Evolutionary conservation across 2,113 vertebrate species (phyloP), one percentile per base, ranked within the genome.

Genomic region (Pelodiscus sinensis): DNA sequence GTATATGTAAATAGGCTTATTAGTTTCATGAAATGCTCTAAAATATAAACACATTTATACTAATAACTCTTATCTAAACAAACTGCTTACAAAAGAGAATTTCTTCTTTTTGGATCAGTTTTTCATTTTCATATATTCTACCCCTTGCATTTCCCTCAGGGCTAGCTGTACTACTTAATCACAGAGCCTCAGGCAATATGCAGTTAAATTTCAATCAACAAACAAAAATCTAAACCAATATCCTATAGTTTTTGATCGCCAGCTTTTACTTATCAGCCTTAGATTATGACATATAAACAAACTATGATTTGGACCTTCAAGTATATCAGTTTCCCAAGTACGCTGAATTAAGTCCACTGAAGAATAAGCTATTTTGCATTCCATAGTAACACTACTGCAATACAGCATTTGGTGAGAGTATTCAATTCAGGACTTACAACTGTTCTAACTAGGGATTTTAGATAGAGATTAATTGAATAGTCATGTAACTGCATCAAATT

Each of bases 391-490:
- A 6, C 4, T 44, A 73, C 38, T 73, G 19, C n/a, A n/a, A 38
- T 0, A 0, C 22, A 54, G 55, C 10, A 86, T 86, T 21, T 13
- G 55, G 51, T 9, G 24, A 0, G 1, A 58, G 6, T 14, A 77
- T 55, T 82, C 19, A 31, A 25, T 35, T 21, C 38, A 21, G 54
- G 80, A n/a, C 57, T 78, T 35, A 79, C 50, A 85, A 19, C 15
- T n/a, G 31, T n/a, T 16, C 62, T n/a, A n/a, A 16, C 31, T 15
- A 57, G 56, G 9, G 44, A 44, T 44, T 44, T 44, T 44, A 44
- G 44, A 44, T 44, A 44, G 44, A 5, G 44, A 44, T 44, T 44
- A 44, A 44, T 44, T 44, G 44, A 44, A 44, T 44, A 44, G 44
- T 44, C 44, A 44, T 44, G 44, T 44, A 44, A 44, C 44, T 44